Evolutionary conservation across 2,888 invertebrate genomes (phyloP), one percentile per base, ranked within the genome.

Genomic region (Gortyna flavago): DNA sequence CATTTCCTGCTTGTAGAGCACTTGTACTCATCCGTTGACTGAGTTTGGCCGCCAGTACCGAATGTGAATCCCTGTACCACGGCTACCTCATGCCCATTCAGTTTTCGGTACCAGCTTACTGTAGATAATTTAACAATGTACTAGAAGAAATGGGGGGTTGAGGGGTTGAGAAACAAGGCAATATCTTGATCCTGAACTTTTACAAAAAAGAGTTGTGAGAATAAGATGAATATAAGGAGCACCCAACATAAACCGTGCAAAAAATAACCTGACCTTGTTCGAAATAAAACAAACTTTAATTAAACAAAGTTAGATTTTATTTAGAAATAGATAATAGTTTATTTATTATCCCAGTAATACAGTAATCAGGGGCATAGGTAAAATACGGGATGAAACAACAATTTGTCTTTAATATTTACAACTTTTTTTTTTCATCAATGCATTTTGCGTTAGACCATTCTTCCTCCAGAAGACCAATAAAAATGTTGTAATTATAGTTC

Each of bases 21-120:
- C 6, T 41, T 54, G 16, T 67, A 84, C 29, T 64, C 59, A 11
- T 72, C 65, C 0, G 81, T 75, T 16, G 44, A 16, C 44, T 44
- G 75, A 51, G 13, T 69, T 2, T 77, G 64, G 0, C 57, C 38
- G 13, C 70, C 71, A 7, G 74, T 76, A 79, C 92, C 92, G 83
- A 89, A 94, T 0, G 92, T 89, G 78, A 82, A 93, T 0, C 91
- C 90, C 1, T 91, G 72, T 1, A 92, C 66, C 1, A 94, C 57
- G 0, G 90, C 90, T 41, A 92, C 51, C 35, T 79, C 77, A 32
- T 90, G 92, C 3, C 92, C 91, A 25, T 70, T 75, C 9, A 25
- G 51, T 32, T 89, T 92, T 21, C 72, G 74, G 35, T 68, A 68
- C 67, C 48, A 68, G 2, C 25, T 32, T 5, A 48, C 48, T 48